Conservation (phyloP, 2,113 vertebrate species). For the Dunckerocampus dactyliophorus region DNA sequence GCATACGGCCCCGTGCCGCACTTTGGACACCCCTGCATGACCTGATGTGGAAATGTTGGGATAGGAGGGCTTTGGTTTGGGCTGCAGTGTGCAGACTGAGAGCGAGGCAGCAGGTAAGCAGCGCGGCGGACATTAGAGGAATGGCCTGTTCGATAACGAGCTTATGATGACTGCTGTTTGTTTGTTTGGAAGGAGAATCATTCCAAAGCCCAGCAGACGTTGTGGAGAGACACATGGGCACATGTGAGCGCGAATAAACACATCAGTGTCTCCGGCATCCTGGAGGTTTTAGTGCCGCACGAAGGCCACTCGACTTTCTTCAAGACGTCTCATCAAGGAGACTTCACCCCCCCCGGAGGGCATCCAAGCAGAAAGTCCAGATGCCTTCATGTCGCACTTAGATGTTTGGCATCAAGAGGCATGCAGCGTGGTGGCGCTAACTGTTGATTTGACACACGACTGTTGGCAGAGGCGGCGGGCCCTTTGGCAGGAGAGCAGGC, state of each 20-base stretch:
- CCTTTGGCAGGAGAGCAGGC: slow-evolving; percentile 38
- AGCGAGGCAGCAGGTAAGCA: too few species aligned
- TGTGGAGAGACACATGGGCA: too few species aligned
- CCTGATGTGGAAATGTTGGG: slow-evolving; percentile 35
- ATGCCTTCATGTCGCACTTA: not conserved
- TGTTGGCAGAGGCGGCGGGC: slow-evolving; percentile 35
- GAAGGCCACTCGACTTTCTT: not conserved
- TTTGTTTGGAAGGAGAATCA: too few species aligned
- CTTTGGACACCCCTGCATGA: too few species aligned
- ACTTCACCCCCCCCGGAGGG: not conserved
- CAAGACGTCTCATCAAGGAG: not conserved
- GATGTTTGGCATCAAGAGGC: slow-evolving; percentile 25
- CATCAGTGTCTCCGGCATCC: not conserved
- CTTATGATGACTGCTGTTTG: too few species aligned
- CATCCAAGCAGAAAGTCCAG: too few species aligned
- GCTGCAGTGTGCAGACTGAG: slow-evolving; percentile 19
- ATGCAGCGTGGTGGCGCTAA: slow-evolving; percentile 6
- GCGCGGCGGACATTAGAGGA: slow-evolving; percentile 1
- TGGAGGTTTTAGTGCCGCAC: not conserved
- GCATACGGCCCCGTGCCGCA: too few species aligned
- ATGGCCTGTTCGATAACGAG: too few species aligned
- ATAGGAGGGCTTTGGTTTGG: slow-evolving; percentile 20
- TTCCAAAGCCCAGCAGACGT: too few species aligned
- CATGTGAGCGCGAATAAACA: not conserved
- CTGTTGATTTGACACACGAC: slow-evolving; percentile 26